Evolutionary conservation across 2,888 invertebrate species (phyloP).

Genomic region (Hyposoter didymator): DNA sequence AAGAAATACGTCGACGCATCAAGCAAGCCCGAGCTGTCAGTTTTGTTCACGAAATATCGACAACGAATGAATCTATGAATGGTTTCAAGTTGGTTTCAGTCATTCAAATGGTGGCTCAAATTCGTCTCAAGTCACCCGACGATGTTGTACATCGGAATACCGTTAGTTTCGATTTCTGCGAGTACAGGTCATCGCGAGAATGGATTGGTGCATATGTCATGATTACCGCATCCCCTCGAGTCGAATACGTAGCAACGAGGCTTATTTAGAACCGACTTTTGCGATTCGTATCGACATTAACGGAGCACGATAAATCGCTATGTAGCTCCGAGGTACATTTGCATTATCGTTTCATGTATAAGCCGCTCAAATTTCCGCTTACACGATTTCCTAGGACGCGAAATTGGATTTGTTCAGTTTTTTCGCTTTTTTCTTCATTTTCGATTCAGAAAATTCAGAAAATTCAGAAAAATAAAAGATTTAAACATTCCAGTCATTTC

Average conservation of each 20-base stretch:
- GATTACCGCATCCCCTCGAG: slow-evolving; percentile 45
- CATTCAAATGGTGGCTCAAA: not conserved
- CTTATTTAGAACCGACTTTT: slow-evolving; percentile 36
- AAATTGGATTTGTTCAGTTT: not conserved
- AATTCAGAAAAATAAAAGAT: not conserved
- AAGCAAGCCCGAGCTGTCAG: too few relatives aligned
- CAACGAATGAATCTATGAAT: too few relatives aligned
- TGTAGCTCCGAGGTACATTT: slow-evolving; percentile 34
- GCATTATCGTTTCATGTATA: slow-evolving; percentile 2
- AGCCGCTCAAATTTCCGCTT: not conserved
- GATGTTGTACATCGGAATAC: slow-evolving; percentile 34
- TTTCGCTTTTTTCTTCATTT: not conserved
- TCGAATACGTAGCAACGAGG: not conserved
- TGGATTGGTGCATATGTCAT: slow-evolving; percentile 45
- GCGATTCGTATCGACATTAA: slow-evolving; percentile 43
- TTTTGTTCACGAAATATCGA: not conserved
- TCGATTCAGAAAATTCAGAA: not conserved
- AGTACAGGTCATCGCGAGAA: slow-evolving; percentile 14
- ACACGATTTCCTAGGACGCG: not conserved
- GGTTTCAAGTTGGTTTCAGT: not conserved
- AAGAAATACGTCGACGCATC: not conserved
- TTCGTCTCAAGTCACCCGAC: not conserved
- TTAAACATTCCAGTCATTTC: too few relatives aligned
- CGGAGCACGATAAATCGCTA: slow-evolving; percentile 42
- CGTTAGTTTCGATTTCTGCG: slow-evolving; percentile 49